Evolutionary conservation across 2,113 vertebrate species (phyloP), one percentile per base, ranked within the genome.

Genomic region (Corvus moneduloides): DNA sequence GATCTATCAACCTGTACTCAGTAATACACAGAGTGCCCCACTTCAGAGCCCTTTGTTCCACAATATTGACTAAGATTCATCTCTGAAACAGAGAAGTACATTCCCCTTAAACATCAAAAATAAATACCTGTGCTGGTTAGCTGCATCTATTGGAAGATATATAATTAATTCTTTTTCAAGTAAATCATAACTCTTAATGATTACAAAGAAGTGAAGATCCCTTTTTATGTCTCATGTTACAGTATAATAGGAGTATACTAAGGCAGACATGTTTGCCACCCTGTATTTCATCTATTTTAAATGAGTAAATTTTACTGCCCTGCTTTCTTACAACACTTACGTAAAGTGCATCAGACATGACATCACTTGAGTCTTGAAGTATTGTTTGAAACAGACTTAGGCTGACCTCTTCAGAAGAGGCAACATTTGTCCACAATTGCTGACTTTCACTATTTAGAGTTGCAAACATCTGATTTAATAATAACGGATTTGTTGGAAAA

Each of bases 221-320:
- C 5, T 81, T 80, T 87, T 84, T 21, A 43, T 61, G 33, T 81
- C 35, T 84, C 4, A 3, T 46, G 32, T 73, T 77, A 89, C 39
- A 77, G 28, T 79, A 51, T 41, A 27, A 55, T 43, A 61, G 32
- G 56, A 73, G 12, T 33, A 37, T 48, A 44, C 64, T 80, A 63
- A 55, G 52, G 22, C 41, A 88, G 16, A 46, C 6, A 4, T 33
- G 13, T 43, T 87, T 73, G 18, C 35, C 21, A 77, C 8, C 7
- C 20, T 72, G 0, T 68, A 23, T 28, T 46, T 76, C 0, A 0
- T 59, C 39, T 84, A 0, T 55, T 87, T 73, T 64, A 63, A 80
- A 59, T 51, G 14, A 51, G 8, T 75, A 44, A n/a, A 63, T 83
- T 69, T 74, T 87, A 46, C 62, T 67, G 46, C 15, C 41, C 22